phyloP scores from a whole-genome alignment of 2,113 vertebrate species.

The Bos javanicus region DNA sequence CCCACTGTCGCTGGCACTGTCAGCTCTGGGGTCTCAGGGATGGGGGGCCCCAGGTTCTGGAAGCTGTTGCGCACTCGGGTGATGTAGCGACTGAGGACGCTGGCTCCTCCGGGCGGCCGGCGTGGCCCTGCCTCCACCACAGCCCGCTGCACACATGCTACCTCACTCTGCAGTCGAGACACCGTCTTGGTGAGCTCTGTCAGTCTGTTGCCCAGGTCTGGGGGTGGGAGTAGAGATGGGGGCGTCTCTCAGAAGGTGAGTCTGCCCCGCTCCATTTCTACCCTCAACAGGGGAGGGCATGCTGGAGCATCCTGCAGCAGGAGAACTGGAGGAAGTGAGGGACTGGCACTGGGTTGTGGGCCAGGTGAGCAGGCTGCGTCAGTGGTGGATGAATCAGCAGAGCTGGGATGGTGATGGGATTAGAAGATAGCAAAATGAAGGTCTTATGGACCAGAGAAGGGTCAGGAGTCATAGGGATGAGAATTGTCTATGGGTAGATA shows the following conservation, averaged over 20 bases:
- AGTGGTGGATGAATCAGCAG: neutral
- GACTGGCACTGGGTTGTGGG: neutral
- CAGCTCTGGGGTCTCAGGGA: conserved; percentile 48
- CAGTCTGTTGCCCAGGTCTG: conserved; percentile 87
- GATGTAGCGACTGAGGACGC: conserved; percentile 87
- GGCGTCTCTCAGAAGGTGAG: neutral
- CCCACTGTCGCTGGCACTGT: conserved; percentile 10
- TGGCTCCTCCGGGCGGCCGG: conserved; percentile 68
- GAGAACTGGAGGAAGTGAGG: neutral
- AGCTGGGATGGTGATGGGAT: neutral
- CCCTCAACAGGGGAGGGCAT: neutral
- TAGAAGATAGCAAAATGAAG: neutral
- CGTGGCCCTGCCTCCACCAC: neutral
- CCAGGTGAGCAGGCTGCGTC: neutral
- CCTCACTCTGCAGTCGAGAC: conserved; percentile 82
- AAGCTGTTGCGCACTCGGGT: conserved; percentile 88
- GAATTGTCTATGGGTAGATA: neutral
- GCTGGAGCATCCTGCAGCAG: neutral
- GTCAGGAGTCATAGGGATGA: neutral
- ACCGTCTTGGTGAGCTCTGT: conserved; percentile 89
- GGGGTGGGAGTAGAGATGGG: too few species aligned
- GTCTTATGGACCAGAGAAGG: neutral
- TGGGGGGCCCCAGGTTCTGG: conserved; percentile 73
- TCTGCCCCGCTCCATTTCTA: neutral
- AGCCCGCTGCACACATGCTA: conserved; percentile 79